phyloP scores from a whole-genome alignment of 2,888 invertebrate genomes.

The Loripinus fragilis region DNA sequence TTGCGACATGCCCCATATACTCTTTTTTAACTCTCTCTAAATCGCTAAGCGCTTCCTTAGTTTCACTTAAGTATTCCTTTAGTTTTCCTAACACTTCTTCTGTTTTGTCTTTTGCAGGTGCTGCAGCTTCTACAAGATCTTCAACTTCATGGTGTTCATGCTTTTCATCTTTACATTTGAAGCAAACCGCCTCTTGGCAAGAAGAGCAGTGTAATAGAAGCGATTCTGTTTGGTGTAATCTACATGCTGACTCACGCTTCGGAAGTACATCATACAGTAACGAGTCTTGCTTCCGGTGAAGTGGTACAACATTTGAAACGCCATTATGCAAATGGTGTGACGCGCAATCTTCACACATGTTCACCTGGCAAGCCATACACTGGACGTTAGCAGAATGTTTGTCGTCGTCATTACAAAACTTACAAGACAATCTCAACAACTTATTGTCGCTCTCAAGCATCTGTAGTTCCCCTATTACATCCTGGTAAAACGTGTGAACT shows the following conservation, averaged over 20 bases:
- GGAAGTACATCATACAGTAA: constrained; percentile 53
- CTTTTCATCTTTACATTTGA: constrained; percentile 53
- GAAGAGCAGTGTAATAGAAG: constrained; percentile 39
- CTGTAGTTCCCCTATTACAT: constrained; percentile 39
- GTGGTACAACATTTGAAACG: constrained; percentile 49
- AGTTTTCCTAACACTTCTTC: constrained; percentile 42
- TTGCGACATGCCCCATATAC: constrained; percentile 40
- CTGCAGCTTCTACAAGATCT: constrained; percentile 41
- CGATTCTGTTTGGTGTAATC: constrained; percentile 45
- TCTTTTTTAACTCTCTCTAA: constrained; percentile 45
- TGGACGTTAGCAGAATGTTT: constrained; percentile 50
- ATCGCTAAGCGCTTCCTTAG: constrained; percentile 49
- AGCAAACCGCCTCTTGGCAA: constrained; percentile 45
- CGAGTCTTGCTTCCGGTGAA: constrained; percentile 56
- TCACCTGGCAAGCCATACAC: constrained; percentile 51
- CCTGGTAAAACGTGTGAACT: constrained; percentile 48
- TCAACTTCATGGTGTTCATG: constrained; percentile 46
- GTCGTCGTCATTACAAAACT: constrained; percentile 51
- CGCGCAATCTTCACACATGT: constrained; percentile 54
- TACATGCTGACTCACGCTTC: constrained; percentile 51
- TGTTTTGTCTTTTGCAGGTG: constrained; percentile 30
- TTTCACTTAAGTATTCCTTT: constrained; percentile 52
- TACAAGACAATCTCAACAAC: constrained; percentile 51
- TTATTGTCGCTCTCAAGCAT: constrained; percentile 48
- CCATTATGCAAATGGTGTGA: constrained; percentile 56